Evolutionary conservation across 1,140 invertebrate genomes (phyloP), one percentile per base, ranked within the genome.

Genomic region (Drosophila neocordata): DNA sequence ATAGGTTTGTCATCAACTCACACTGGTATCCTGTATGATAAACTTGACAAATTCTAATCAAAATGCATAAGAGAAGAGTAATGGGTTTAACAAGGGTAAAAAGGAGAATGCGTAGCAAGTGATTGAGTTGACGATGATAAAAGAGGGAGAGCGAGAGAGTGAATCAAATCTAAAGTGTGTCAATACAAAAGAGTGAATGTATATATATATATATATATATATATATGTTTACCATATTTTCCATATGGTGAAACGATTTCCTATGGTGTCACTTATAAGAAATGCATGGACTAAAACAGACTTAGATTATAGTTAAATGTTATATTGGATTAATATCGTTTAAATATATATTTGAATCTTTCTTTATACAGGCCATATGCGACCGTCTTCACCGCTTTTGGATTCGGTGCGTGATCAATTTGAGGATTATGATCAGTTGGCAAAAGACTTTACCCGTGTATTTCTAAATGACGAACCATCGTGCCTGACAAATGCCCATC

Each of bases 351-450:
- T 48, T 31, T 69, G 6, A n/a, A n/a, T 66, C 52, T 7, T 12
- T 31, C 13, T 38, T 52, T 44, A 6, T 31, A 31, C 38, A 92
- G 91, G 97, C 51, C 97, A 98, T 92, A 97, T 98, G 97, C 93
- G 97, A 89, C 97, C 97, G 0, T 98, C 97, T 0, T 98, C 97
- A 27, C 97, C 97, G 1, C 93, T 98, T 22, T 93, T 98, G 69
- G 97, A 98, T 91, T 97, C 97, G 1, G 97, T 98, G 8, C 93
- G 97, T 74, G 96, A 97, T 92, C 95, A 97, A 82, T 98, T 98
- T 90, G 97, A 98, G 93, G 97, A 98, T 90, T 97, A 98, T 91
- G 97, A 98, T 91, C 96, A 97, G 91, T 92, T 98, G 55, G 97
- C 97, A 1, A 98, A 97, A 92, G 97, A 98, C 92, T 98, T 98